Evolutionary conservation across 2,113 vertebrate genomes (phyloP), one percentile per base, ranked within the genome.

Genomic region (Hipposideros armiger): DNA sequence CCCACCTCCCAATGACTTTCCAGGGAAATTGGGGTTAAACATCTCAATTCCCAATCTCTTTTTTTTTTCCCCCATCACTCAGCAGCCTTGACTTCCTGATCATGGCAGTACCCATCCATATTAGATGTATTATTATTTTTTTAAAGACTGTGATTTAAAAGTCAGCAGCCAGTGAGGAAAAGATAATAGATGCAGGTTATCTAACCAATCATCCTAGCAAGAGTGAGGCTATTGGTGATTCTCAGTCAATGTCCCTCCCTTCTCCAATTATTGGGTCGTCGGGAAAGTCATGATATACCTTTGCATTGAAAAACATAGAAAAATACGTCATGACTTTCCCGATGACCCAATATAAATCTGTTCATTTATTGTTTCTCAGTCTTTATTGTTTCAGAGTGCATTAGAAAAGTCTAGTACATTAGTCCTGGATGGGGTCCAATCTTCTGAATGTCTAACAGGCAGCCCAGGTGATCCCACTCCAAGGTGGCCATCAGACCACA

Each of bases 81-180:
- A 82, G 36, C 91, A 72, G 45, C 52, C 52, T 36, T 90, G 77
- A 28, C 24, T 52, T 90, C 50, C 26, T 83, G 47, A 32, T 94
- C 73, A 69, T 80, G 87, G 40, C 17, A 47, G 30, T 76, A 54
- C 30, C 14, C 14, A 86, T 69, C 47, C n/a, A 36, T 76, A 28
- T 89, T 82, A 19, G 32, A 64, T 45, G 84, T 85, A 86, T 64
- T 30, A 15, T 54, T 54, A 54, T 11, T 77, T 94, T 85, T 76
- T 30, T 76, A 66, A 94, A 85, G 36, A 56, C 15, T 85, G 7
- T 82, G 40, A 83, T 95, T 95, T 66, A 85, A 88, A 93, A 95
- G 83, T 76, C n/a, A 56, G 32, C 36, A 73, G 17, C 87, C 52
- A 67, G 17, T 66, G 20, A 91, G 56, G 47, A 96, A 90, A 73